phyloP scores from a whole-genome alignment of 2,113 vertebrate genomes.

The Arvicanthis niloticus region DNA sequence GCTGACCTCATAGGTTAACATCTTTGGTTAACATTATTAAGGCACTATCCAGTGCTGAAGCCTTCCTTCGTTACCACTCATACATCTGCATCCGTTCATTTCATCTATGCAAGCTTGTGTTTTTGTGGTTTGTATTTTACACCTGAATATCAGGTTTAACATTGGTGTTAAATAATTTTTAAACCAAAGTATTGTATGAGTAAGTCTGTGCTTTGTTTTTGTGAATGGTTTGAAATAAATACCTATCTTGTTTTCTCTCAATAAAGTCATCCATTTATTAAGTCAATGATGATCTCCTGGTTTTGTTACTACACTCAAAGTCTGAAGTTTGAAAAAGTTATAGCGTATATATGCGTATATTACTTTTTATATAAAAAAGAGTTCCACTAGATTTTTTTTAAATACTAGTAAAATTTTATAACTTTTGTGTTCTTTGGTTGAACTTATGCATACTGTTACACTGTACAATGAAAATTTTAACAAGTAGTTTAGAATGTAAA shows the following conservation, averaged over 20 bases:
- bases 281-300: conserved; percentile 15
- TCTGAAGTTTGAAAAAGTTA: conserved; percentile 36
- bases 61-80: conserved; percentile 71
- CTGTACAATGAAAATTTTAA: neutral
- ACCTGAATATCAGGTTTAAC: conserved; percentile 81
- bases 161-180: conserved; percentile 85
- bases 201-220: conserved; percentile 81
- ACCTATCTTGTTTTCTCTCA: conserved; percentile 83
- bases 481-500: neutral
- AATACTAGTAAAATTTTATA: neutral
- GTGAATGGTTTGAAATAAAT: conserved; percentile 81
- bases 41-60: neutral
- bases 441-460: neutral
- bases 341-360: neutral
- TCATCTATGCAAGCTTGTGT: conserved; percentile 87
- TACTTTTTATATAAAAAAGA: neutral
- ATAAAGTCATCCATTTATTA: conserved; percentile 87
- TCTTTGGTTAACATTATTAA: neutral
- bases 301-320: conserved; percentile 63
- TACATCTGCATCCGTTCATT: conserved; percentile 77
- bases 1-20: neutral
- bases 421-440: neutral
- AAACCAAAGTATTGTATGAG: conserved; percentile 87
- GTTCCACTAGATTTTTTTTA: neutral
- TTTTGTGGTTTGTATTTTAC: conserved; percentile 65